Conservation (phyloP, 2,797 vertebrate genomes). For the Pangasius krempfi region DNA sequence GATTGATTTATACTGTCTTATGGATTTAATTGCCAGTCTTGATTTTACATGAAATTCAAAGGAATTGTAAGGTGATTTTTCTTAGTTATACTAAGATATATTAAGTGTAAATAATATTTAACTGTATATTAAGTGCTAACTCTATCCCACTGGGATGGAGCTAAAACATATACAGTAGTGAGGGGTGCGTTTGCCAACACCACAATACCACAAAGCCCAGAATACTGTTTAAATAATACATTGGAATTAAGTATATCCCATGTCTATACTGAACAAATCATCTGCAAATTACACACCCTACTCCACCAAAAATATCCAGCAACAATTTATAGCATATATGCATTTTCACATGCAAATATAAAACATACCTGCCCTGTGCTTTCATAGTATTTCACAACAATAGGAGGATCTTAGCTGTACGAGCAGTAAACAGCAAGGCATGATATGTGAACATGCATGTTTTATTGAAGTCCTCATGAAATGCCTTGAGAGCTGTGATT, state of each 20-base stretch:
- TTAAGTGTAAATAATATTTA: neutral
- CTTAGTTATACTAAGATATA: too few relatives aligned
- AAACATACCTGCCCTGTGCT: neutral
- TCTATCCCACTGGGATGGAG: neutral
- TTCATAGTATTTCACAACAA: neutral
- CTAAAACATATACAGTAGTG: neutral
- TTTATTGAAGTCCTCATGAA: neutral
- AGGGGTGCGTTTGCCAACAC: neutral
- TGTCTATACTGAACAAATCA: neutral
- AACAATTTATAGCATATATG: neutral
- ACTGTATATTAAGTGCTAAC: neutral
- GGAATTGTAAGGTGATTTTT: neutral
- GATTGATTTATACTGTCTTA: neutral
- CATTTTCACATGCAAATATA: neutral
- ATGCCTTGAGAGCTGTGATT: neutral
- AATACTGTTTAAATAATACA: neutral
- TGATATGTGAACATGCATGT: neutral
- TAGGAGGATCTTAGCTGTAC: too few relatives aligned
- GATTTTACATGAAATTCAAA: neutral
- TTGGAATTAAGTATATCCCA: neutral
- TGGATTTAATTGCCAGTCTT: neutral
- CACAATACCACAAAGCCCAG: neutral
- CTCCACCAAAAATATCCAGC: neutral
- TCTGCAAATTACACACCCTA: too few relatives aligned
- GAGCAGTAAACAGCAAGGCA: neutral